Conservation (phyloP, 1,140 invertebrate species). For the Gryon sp. region DNA sequence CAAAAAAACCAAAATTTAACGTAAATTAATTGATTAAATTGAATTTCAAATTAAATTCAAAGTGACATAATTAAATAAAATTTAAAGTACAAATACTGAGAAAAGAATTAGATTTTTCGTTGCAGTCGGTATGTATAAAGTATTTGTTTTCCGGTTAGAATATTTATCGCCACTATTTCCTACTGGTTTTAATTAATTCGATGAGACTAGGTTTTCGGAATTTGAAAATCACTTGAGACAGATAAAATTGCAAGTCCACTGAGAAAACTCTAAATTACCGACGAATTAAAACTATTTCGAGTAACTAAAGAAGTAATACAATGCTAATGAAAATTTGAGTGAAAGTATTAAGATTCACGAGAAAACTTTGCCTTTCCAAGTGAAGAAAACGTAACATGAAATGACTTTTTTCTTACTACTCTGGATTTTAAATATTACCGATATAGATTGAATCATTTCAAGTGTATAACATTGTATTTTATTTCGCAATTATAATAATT, state of each 20-base stretch:
- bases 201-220: not conserved
- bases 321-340: constrained; percentile 42
- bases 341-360: constrained; percentile 15
- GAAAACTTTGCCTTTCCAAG: not conserved
- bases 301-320: constrained; percentile 6
- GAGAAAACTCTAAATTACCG: constrained; percentile 5
- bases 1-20: no score
- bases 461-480: no score
- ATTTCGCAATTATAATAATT: no score
- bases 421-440: no score
- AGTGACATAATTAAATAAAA: no score
- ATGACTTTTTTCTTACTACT: no score
- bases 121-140: no score
- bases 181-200: not conserved
- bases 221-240: not conserved
- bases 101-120: no score
- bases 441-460: no score
- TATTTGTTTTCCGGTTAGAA: no score
- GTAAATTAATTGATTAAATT: constrained; percentile 2
- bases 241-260: constrained; percentile 1
- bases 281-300: constrained; percentile 32
- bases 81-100: no score
- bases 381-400: not conserved
- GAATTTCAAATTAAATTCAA: no score
- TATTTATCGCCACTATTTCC: not conserved